Evolutionary conservation across 2,797 vertebrate species (phyloP), one percentile per base, ranked within the genome.

Genomic region (Oreortyx pictus): DNA sequence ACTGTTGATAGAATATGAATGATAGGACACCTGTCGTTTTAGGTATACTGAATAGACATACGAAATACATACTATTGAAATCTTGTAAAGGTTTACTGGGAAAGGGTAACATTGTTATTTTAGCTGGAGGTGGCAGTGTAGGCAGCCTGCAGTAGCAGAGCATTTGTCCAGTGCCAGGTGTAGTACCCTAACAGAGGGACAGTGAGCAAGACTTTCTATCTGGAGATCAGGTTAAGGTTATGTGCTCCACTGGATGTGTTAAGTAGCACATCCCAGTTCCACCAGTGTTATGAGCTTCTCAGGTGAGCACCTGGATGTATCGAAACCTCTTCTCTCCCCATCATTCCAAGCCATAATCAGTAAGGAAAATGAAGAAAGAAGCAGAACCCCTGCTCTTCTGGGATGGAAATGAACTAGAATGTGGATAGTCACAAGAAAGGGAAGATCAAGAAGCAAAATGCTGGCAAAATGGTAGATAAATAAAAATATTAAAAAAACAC

Each of bases 21-120:
- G 47, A 92, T 49, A 92, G 73, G 10, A 25, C 57, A 52, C 72
- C 71, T 92, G 79, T 85, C 67, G 41, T 90, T 95, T 76, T 78
- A 57, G 62, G 65, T 82, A 14, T 64, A 46, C 66, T 35, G 86
- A 61, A 73, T 37, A 59, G 11, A 81, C 2, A 4, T 46, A 75
- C 24, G 31, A 72, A 82, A 90, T 70, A 59, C 54, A 70, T 65
- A 70, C 57, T n/a, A 11, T 23, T 79, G 81, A 87, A 75, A 57
- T 77, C 37, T 86, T 78, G 60, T 20, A 78, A 76, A 88, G 31
- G n/a, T 49, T 68, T 25, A 68, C 65, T 64, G 86, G 3, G 5
- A 70, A 82, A 73, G 11, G 24, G 44, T 56, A 20, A 27, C 19
- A 68, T 27, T 87, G 29, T 47, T 88, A 41, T 74, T 82, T 70